Evolutionary conservation across 2,113 vertebrate species (phyloP).

Genomic region (Pterophyllum scalare): DNA sequence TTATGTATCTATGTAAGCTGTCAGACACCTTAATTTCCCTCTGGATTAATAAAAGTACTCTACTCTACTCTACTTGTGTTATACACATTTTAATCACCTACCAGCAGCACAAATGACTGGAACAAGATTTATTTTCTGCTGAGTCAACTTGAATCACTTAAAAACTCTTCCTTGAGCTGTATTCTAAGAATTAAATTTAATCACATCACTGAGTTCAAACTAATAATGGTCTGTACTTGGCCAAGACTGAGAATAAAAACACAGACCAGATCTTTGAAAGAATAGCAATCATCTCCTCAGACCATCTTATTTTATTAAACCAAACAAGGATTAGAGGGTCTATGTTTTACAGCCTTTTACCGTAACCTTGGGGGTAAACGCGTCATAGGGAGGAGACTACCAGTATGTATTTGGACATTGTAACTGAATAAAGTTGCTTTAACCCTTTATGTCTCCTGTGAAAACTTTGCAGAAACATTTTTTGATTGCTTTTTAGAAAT

Average conservation of each 20-base stretch:
- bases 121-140: conserved; percentile 10
- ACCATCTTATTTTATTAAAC: neutral
- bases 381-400: conserved; percentile 24
- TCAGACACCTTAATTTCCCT: too few species aligned
- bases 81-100: neutral
- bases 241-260: neutral
- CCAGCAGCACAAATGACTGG: neutral
- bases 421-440: neutral
- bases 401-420: conserved; percentile 6
- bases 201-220: conserved; percentile 15
- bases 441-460: neutral
- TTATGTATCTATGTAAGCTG: too few species aligned
- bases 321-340: neutral
- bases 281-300: neutral
- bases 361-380: neutral
- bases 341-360: conserved; percentile 5
- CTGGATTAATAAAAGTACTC: too few species aligned
- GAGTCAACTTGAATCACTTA: neutral
- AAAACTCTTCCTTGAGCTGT: neutral
- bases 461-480: neutral
- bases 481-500: neutral
- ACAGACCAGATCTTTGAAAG: conserved; percentile 5
- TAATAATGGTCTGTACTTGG: neutral
- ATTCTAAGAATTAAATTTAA: conserved; percentile 16
- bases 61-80: neutral